phyloP scores from a whole-genome alignment of 2,797 vertebrate genomes.

The Oreortyx pictus region DNA sequence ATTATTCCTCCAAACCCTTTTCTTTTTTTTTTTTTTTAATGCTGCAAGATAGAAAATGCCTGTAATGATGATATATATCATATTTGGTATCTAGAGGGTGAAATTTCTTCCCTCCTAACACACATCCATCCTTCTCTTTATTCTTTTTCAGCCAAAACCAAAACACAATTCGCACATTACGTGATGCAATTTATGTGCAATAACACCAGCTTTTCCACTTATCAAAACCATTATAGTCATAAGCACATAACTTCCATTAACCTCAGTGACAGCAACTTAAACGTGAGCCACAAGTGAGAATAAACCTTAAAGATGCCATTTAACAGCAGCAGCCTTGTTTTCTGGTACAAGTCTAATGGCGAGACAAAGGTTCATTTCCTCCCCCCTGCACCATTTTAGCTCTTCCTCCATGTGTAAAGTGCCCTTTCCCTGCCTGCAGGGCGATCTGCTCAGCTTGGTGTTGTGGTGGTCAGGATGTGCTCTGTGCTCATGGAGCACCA shows the following conservation, averaged over 20 bases:
- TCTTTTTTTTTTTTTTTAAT: neutral
- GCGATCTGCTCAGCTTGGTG: neutral
- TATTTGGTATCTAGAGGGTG: neutral
- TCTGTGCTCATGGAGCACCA: neutral
- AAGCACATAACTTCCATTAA: neutral
- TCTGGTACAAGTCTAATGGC: neutral
- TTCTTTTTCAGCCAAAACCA: neutral
- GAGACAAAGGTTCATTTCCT: neutral
- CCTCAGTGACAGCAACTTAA: neutral
- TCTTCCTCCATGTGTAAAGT: neutral
- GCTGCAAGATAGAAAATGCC: neutral
- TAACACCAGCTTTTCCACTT: neutral
- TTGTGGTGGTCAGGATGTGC: neutral
- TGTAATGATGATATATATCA: neutral
- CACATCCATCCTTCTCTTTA: neutral
- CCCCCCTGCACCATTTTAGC: neutral
- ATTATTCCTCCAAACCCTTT: neutral
- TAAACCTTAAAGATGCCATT: accelerated
- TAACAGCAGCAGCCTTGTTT: neutral
- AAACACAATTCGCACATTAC: neutral
- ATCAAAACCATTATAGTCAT: neutral
- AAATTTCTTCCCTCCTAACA: neutral
- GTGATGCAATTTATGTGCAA: neutral
- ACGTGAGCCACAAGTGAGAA: neutral
- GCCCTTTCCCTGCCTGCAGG: neutral